phyloP scores from a whole-genome alignment of 2,888 invertebrate genomes.

The Phengaris alcon region DNA sequence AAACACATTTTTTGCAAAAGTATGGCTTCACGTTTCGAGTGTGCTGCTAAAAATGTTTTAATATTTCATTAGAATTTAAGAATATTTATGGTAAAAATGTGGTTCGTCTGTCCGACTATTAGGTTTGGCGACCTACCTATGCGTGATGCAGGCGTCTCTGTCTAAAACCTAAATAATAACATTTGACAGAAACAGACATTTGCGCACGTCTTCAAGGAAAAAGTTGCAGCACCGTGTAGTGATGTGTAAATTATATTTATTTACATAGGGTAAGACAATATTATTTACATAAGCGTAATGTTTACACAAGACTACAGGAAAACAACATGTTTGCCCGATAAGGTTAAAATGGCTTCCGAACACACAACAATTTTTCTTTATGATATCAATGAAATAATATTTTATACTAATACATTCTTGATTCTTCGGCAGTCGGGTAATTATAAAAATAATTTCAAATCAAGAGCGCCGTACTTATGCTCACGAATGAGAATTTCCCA shows the following conservation, averaged over 20 bases:
- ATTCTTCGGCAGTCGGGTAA: not conserved
- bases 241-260: not conserved
- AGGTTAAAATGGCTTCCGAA: not conserved
- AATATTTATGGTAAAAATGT: no score
- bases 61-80: no score
- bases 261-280: not conserved
- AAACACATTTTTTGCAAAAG: no score
- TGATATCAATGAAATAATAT: not conserved
- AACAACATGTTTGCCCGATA: constrained; percentile 1
- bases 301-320: not conserved
- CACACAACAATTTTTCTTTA: not conserved
- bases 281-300: not conserved
- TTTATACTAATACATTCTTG: not conserved
- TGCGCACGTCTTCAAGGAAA: not conserved
- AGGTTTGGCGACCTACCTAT: no score
- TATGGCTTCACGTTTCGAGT: no score
- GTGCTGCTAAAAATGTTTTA: no score
- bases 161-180: no score
- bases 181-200: not conserved
- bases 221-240: not conserved
- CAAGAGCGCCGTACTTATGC: not conserved
- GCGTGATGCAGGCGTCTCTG: no score
- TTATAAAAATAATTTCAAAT: not conserved
- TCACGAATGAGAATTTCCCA: not conserved
- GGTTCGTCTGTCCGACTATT: no score